Base-by-base conservation (phyloP, 2,797 vertebrate genomes). In the Carduelis carduelis region DNA sequence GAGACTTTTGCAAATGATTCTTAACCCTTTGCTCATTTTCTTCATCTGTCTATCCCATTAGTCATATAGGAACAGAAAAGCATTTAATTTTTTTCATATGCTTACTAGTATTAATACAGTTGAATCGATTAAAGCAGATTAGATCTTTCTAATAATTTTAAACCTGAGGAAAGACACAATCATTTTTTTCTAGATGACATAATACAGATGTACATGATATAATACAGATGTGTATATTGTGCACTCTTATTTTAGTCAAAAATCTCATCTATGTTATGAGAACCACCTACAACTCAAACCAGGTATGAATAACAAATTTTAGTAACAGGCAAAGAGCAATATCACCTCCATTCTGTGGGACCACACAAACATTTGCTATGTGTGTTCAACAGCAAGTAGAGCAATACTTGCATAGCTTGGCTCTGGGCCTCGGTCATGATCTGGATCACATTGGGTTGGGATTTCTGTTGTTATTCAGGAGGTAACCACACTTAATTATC, bases 401-500 rank as follows among this genome's bases (percentile, higher is more conserved):
- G n/a, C 52, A 84, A 34, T 12, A 53, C 24, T 63, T 10, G 52
- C 47, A 22, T 6, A 14, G 8, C 19, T 88, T 9, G 1, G 14
- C 78, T 72, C 32, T 21, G 28, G 43, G 34, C 14, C 19, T n/a
- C 22, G 39, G 43, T 72, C 92, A 66, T 89, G 34, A 55, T 88
- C 68, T 65, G 74, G 76, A 79, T 60, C 43, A 46, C 21, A 49
- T 4, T 83, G 52, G 21, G 15, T 27, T 61, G 5, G 39, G 34
- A 39, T 83, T 93, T 88, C 37, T 0, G 2, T 78, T 91, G 22
- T 63, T 84, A 84, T 92, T 93, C 65, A 78, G 26, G 19, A 60
- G 39, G 15, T 35, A 93, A 9, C 14, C 15, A 60, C 47, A 37
- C 52, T 87, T 95, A 94, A 91, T 94, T 91, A 87, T 37, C 74